Evolutionary conservation across 2,797 vertebrate genomes (phyloP), one percentile per base, ranked within the genome.

Genomic region (Sebastiscus albofasciatus): DNA sequence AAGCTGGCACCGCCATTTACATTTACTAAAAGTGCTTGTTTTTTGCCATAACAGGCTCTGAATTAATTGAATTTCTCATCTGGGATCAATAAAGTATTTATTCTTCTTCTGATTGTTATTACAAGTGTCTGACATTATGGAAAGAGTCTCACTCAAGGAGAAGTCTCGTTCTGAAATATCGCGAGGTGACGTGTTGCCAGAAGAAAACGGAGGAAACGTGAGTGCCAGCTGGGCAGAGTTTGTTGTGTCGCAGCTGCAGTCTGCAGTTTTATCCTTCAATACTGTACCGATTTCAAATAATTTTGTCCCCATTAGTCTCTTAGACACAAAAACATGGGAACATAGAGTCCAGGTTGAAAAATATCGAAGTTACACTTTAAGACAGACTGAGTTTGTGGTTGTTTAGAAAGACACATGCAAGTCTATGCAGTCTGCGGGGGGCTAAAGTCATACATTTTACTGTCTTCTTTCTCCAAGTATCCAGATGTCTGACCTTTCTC

Each of bases 401-500:
- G 71, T 84, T 83, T 72, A 59, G 46, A 87, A 86, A 82, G 56
- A 72, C 3, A 22, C 58, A 77, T 58, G 64, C 75, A 76, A 34
- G 72, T 67, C n/a, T 27, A 64, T 66, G 64, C 16, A 20, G 20
- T 34, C 56, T 64, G 13, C 9, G 1, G 42, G 42, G 36, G 46
- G 10, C 4, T n/a, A 18, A 10, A 68, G 71, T 67, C 55, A 42
- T 83, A 69, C 14, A 85, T 84, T 72, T 61, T 5, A 36, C 20
- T 20, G 14, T 82, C n/a, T 39, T 83, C 67, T 58, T 79, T 68
- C 59, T 73, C 52, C 31, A 81, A 75, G 71, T 54, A 52, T 75
- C 67, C 67, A 84, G 62, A 82, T 85, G 64, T 66, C 13, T 88
- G 80, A 81, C 79, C 77, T 80, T 62, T 76, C 13, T 39, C 42